phyloP scores from a whole-genome alignment of 2,888 invertebrate genomes.

The Brachyptera risi region DNA sequence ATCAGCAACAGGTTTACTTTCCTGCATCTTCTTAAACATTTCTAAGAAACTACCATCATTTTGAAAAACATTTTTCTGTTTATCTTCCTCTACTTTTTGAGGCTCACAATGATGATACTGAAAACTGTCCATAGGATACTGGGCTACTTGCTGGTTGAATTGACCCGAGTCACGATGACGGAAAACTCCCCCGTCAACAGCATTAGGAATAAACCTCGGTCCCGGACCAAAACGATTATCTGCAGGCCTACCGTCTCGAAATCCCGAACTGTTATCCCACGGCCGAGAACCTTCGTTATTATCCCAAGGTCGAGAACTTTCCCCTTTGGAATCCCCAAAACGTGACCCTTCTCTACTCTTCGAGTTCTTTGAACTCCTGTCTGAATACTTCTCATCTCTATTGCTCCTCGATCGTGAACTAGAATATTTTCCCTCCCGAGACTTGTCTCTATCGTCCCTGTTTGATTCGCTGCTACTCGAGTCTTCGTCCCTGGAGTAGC shows the following conservation, averaged over 20 bases:
- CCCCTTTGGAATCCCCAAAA: background rate
- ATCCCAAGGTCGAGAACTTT: constrained; percentile 16
- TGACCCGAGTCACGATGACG: background rate
- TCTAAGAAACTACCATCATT: constrained; percentile 90
- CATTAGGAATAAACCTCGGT: background rate
- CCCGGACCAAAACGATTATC: background rate
- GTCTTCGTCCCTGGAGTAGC: no score
- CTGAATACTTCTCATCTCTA: constrained; percentile 26
- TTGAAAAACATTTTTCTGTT: constrained; percentile 60
- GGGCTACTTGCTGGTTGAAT: no score
- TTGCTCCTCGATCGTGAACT: constrained; percentile 21
- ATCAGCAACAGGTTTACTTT: constrained; percentile 38
- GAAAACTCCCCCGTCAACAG: background rate
- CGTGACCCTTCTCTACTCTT: constrained; percentile 5
- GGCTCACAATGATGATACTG: background rate
- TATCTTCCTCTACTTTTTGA: constrained; percentile 17
- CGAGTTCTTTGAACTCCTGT: constrained; percentile 17
- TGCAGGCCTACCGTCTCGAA: background rate
- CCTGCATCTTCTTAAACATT: constrained; percentile 87
- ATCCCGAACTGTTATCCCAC: no score
- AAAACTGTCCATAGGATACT: background rate
- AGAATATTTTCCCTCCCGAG: constrained; percentile 23
- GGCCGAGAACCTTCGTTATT: background rate
- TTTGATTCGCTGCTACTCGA: constrained; percentile 15
- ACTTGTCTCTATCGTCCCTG: constrained; percentile 21